Base-by-base conservation (phyloP, 2,888 invertebrate genomes). In the Quadroppia sp. region DNA sequence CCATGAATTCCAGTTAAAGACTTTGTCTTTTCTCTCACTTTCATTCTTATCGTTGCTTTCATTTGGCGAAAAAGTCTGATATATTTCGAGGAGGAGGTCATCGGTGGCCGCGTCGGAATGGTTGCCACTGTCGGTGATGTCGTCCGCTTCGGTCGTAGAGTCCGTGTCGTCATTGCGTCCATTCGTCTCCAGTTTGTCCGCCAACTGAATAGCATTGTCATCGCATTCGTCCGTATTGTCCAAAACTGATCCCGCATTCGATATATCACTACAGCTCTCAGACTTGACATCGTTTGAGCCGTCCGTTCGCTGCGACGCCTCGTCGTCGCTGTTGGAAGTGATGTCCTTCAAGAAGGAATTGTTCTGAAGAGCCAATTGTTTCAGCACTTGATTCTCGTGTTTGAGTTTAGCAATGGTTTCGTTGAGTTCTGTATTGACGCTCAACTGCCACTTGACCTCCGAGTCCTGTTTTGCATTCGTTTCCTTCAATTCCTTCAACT, bases 381-480 rank as follows among this genome's bases (percentile, higher is more conserved):
- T 69, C 20, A 69, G 28, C 2, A 45, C 69, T 17, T 69, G 11
- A 45, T 69, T 69, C 36, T 69, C 69, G 40, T 69, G 42, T 45
- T 45, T 45, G 36, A 69, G 36, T 45, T 69, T 69, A 45, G 45
- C 69, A 17, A 69, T 45, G 17, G 45, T 69, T 42, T 69, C 25
- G 45, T 69, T 69, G 42, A 69, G 45, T 40, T 69, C 69, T 11
- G 20, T 25, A 17, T 69, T 69, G 69, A 28, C 45, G 45, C 69
- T 45, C 45, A 45, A 45, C 45, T 69, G 69, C 69, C 69, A 69
- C 69, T 69, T 69, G 69, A 69, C 69, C 36, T 69, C 69, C 45
- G 40, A 45, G 42, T 25, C 45, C 25, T 45, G 20, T 1, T 23
- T 42, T 17, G 20, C 45, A 25, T 69, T 69, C 2, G 20, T 20